Percentiles rank a stretch among this genome's conserved stretches.
These are phyloP conservation scores for Austrofundulus limnaeus DNA, from an alignment of 2,113 vertebrate genomes.

Conservation along the genomic window DNA sequence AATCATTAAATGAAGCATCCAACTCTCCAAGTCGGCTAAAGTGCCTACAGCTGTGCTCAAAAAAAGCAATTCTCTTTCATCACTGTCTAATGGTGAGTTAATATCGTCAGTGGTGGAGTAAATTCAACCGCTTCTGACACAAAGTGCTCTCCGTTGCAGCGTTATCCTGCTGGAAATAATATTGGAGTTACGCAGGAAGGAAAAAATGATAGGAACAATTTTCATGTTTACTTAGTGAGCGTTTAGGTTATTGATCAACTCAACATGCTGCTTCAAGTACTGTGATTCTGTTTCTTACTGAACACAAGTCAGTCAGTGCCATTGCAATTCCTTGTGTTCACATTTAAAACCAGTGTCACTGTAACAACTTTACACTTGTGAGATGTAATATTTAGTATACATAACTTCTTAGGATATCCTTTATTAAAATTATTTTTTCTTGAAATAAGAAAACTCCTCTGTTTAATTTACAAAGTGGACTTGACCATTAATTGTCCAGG, in stretches of 20 bases:
- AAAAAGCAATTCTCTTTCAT: conserved; percentile 38
- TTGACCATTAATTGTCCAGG: no score
- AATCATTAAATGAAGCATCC: conserved; percentile 48
- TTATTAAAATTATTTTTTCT: no score
- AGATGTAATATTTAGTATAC: no score
- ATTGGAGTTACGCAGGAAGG: neutral
- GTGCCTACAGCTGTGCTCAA: conserved; percentile 39
- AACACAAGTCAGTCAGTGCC: no score
- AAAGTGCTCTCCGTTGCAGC: conserved; percentile 16
- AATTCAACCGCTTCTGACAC: conserved; percentile 10
- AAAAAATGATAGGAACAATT: neutral
- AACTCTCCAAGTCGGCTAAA: conserved; percentile 35
- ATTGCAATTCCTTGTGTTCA: no score
- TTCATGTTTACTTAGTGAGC: neutral
- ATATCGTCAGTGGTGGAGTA: conserved; percentile 13
- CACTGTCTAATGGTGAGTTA: conserved; percentile 17
- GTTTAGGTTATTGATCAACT: neutral
- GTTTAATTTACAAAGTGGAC: no score
- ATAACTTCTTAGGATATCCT: no score
- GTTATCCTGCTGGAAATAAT: conserved; percentile 7
- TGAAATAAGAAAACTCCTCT: no score
- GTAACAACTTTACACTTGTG: no score
- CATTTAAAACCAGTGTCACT: no score
- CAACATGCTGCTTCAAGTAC: neutral
- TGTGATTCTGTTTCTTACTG: neutral